Percentiles rank a stretch among this genome's conserved stretches.
Evolutionary conservation across 2,113 vertebrate genomes (phyloP).

Genomic region (Hipposideros armiger): DNA sequence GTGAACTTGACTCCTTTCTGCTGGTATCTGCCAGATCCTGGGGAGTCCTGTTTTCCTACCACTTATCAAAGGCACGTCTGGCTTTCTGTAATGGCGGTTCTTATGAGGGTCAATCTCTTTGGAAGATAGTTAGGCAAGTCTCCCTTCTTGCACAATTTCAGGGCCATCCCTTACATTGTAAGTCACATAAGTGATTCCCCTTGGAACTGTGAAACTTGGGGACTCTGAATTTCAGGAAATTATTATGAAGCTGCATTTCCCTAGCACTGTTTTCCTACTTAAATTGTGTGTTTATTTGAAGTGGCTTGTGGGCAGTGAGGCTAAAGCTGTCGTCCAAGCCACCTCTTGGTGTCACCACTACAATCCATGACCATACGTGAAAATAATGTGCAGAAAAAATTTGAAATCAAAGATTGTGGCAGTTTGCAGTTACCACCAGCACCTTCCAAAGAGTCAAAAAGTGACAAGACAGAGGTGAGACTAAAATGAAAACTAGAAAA

Average conservation of each 20-base stretch:
- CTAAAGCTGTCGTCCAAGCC: too few species aligned
- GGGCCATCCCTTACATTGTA: neutral
- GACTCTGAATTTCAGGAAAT: neutral
- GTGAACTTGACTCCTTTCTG: neutral
- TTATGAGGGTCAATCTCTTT: neutral
- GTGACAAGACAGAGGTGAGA: neutral
- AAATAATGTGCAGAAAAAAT: constrained; percentile 1
- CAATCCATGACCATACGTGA: neutral
- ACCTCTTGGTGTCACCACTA: neutral
- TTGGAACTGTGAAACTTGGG: neutral
- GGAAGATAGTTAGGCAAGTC: neutral
- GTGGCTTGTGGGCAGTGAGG: neutral
- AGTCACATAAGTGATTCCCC: neutral
- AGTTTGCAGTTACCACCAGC: neutral
- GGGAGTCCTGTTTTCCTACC: neutral
- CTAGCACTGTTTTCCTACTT: neutral
- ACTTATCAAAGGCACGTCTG: neutral
- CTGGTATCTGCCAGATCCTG: neutral
- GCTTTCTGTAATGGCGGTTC: neutral
- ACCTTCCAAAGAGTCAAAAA: constrained; percentile 14
- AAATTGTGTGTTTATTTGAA: neutral
- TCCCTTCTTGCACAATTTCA: neutral
- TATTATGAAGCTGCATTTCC: neutral
- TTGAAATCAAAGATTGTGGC: neutral
- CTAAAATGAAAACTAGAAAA: neutral